Conservation (phyloP, 1,140 invertebrate genomes). For the Pseudomyrmex pallidus region DNA sequence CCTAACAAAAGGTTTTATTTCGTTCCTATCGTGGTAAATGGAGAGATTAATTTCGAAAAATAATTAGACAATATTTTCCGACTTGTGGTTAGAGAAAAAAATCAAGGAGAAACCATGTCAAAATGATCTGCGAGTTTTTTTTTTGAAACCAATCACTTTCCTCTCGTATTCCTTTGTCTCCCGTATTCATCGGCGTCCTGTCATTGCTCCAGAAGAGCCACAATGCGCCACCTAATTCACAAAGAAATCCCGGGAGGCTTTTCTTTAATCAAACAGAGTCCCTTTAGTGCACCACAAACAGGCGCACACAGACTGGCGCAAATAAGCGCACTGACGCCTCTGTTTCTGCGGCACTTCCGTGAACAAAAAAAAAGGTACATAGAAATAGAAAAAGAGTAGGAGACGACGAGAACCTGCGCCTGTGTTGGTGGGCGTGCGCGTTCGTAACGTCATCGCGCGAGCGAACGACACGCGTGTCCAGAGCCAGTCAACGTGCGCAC, state of each 20-base stretch:
- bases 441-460: constrained; percentile 37
- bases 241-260: constrained; percentile 51
- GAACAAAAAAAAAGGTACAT: constrained; percentile 33
- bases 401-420: not conserved
- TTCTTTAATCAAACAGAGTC: constrained; percentile 62
- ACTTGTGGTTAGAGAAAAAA: too few species aligned
- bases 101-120: not conserved
- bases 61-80: not conserved
- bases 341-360: constrained; percentile 18
- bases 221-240: constrained; percentile 51
- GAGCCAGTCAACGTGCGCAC: constrained; percentile 47
- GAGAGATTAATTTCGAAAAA: not conserved
- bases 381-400: not conserved
- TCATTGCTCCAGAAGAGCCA: constrained; percentile 10
- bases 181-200: not conserved
- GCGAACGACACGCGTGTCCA: constrained; percentile 62
- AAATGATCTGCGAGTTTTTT: not conserved
- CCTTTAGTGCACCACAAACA: constrained; percentile 32
- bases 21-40: not conserved
- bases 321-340: constrained; percentile 48
- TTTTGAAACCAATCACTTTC: not conserved
- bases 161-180: not conserved
- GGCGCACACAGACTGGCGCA: constrained; percentile 3
- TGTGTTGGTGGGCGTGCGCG: not conserved
- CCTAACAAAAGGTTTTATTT: not conserved